A percentile compares a stretch with the other conserved stretches of the same genome.
Evolutionary conservation across 2,113 vertebrate species (phyloP).

Genomic region (Calidris pugnax): DNA sequence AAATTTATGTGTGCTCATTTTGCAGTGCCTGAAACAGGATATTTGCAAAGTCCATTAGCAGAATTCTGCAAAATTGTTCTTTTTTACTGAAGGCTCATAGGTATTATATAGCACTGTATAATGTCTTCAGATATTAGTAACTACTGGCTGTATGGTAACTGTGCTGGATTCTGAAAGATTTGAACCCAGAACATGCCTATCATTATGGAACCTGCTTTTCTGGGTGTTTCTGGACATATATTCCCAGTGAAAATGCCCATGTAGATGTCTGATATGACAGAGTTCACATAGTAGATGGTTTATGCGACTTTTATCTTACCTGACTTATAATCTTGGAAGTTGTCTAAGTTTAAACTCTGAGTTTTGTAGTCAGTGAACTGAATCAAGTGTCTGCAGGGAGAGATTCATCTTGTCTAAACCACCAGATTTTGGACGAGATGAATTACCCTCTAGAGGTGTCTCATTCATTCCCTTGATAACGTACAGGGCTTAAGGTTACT

Average conservation of each 20-base stretch:
- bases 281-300: background rate
- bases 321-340: background rate
- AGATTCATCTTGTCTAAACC: background rate
- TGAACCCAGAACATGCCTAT: background rate
- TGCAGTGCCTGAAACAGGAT: background rate
- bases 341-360: background rate
- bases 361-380: conserved; percentile 5
- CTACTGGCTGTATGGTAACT: background rate
- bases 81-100: background rate
- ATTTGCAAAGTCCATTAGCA: background rate
- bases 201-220: background rate
- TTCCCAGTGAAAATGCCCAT: background rate
- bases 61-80: background rate
- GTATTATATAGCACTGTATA: background rate
- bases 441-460: background rate
- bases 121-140: background rate
- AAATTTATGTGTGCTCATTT: background rate
- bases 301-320: background rate
- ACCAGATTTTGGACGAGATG: background rate
- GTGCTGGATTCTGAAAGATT: background rate
- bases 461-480: background rate
- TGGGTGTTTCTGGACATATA: background rate
- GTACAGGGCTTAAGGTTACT: background rate
- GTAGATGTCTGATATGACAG: background rate
- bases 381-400: background rate